Evolutionary conservation across 2,797 vertebrate species (phyloP).

Genomic region (Alosa sapidissima): DNA sequence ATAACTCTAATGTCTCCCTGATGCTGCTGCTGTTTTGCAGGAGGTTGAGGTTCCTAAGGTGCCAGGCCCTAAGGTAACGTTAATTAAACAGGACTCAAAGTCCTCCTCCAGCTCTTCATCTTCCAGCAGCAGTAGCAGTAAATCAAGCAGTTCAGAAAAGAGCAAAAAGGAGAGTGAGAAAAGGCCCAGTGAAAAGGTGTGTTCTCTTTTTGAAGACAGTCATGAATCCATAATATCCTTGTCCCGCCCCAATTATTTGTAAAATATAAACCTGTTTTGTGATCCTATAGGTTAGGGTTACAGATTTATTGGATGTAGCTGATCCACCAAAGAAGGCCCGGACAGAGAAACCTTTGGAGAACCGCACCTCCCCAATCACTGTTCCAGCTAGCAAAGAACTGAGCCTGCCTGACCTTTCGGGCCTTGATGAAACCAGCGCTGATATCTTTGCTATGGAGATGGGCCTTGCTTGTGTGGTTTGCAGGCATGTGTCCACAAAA

Average conservation of each 20-base stretch:
- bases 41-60: conserved; percentile 86
- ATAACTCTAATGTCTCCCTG: background rate
- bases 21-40: conserved; percentile 59
- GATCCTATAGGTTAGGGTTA: conserved; percentile 75
- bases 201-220: background rate
- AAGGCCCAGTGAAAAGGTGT: conserved; percentile 89
- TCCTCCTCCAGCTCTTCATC: conserved; percentile 78
- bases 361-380: conserved; percentile 86
- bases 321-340: conserved; percentile 91
- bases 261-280: background rate
- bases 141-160: conserved; percentile 84
- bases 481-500: conserved; percentile 75
- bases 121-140: conserved; percentile 81
- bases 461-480: conserved; percentile 96
- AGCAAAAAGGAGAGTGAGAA: conserved; percentile 93
- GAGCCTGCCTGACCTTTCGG: conserved; percentile 83
- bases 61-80: conserved; percentile 78
- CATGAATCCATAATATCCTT: background rate
- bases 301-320: conserved; percentile 75
- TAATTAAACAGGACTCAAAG: conserved; percentile 88
- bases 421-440: conserved; percentile 94
- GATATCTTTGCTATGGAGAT: conserved; percentile 99
- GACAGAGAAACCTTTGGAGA: conserved; percentile 84
- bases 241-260: background rate
- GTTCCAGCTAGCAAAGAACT: conserved; percentile 91